Evolutionary conservation across 2,797 vertebrate species (phyloP).

Genomic region (Phataginus tricuspis): DNA sequence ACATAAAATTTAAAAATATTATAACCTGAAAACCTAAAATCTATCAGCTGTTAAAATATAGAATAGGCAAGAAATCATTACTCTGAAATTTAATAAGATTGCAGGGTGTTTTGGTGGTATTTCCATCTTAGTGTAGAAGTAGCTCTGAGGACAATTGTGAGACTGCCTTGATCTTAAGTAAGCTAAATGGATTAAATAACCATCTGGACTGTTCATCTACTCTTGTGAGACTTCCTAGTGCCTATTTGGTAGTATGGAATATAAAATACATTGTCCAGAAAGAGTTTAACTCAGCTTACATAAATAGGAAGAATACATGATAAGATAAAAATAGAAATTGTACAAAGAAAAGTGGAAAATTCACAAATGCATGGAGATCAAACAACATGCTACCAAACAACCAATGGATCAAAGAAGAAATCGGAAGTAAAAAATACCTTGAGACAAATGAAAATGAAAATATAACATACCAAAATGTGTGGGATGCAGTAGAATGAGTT

Average conservation of each 20-base stretch:
- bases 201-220: neutral
- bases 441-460: neutral
- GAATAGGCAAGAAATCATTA: constrained; percentile 52
- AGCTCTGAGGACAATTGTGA: neutral
- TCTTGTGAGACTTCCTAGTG: neutral
- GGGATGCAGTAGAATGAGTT: neutral
- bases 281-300: neutral
- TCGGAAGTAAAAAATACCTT: neutral
- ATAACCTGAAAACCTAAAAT: constrained; percentile 54
- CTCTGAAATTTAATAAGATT: constrained; percentile 52
- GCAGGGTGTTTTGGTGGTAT: neutral
- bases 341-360: neutral
- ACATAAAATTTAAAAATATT: constrained; percentile 70
- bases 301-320: neutral
- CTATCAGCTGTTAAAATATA: constrained; percentile 67
- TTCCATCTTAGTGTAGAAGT: neutral
- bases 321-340: neutral
- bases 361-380: neutral
- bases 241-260: neutral
- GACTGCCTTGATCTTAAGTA: neutral
- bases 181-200: neutral
- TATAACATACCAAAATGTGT: neutral
- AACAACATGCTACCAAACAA: neutral
- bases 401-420: neutral
- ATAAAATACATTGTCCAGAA: neutral